Base-by-base conservation (phyloP, 2,797 vertebrate species). In the Petrocephalus sullivani region DNA sequence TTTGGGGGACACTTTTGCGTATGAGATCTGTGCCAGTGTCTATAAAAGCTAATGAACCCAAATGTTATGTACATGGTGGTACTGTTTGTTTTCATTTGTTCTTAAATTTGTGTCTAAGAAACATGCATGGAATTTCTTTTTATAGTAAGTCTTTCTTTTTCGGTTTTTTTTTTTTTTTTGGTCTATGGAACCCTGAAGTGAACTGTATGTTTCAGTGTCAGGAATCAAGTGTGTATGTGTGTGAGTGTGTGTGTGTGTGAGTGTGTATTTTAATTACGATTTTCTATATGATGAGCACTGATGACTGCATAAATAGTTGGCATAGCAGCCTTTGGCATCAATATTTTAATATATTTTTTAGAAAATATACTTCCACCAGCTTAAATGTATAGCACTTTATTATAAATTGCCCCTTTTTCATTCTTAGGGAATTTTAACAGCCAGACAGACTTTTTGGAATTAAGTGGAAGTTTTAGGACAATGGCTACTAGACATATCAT, bases 1-100 rank as follows among this genome's bases (percentile, higher is more conserved):
- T n/a, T 97, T 96, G 96, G 96, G 95, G 95, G 96, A 96, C 95
- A 96, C 93, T 93, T 93, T 92, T 92, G 91, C 94, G 93, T 90
- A 91, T 92, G 89, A 92, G 93, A 46, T 78, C 1, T 46, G 37
- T 46, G 9, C 14, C 5, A 19, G 71, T 7, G 16, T 46, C 33
- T 78, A 14, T 78, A 46, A 37, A 16, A 71, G 28, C 1, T 16
- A 71, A n/a, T n/a, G 7, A 46, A n/a, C 37, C 46, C 5, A 19
- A 41, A 75, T 41, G 37, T 41, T 46, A 3, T 19, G 6, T n/a
- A 8, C 37, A 78, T 28, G 9, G 2, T 64, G 61, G n/a, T 28
- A 37, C 14, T 75, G 37, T 75, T 28, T 28, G 28, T 75, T 37
- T 60, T n/a, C n/a, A 7, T 78, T 46, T 46, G 19, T 78, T 23